Evolutionary conservation across 1,140 invertebrate genomes (phyloP).

Genomic region (Drosophila nebulosa): DNA sequence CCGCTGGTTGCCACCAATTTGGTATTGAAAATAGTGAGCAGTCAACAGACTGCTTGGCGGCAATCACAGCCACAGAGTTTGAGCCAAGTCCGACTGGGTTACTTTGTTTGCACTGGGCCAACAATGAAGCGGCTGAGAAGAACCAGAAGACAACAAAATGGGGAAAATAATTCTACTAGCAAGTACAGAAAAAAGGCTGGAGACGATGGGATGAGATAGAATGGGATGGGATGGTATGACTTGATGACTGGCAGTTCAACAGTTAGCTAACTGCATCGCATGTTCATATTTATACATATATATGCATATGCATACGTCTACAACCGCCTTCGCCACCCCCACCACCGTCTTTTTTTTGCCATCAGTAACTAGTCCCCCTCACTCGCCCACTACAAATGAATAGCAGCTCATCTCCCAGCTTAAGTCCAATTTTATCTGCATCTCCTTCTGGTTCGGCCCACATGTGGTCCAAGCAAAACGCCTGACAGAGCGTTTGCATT

Average conservation of each 20-base stretch:
- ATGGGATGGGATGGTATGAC: constrained; percentile 12
- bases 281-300: constrained; percentile 31
- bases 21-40: constrained; percentile 59
- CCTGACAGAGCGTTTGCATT: too few relatives aligned
- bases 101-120: constrained; percentile 50
- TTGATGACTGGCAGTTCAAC: constrained; percentile 21
- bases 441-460: constrained; percentile 50
- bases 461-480: constrained; percentile 64
- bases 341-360: neutral
- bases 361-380: neutral
- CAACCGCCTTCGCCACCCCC: neutral
- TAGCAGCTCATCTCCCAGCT: constrained; percentile 31
- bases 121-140: constrained; percentile 43
- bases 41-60: constrained; percentile 74
- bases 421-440: constrained; percentile 6
- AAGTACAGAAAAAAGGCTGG: constrained; percentile 31
- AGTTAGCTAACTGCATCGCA: constrained; percentile 15
- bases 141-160: constrained; percentile 33
- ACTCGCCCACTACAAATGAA: constrained; percentile 8
- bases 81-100: constrained; percentile 15
- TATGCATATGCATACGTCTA: neutral
- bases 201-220: neutral
- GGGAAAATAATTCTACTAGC: constrained; percentile 14
- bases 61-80: constrained; percentile 22
- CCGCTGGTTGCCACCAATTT: constrained; percentile 63